Conservation (phyloP, 1,140 invertebrate genomes). For the Rhagoletis pomonella region DNA sequence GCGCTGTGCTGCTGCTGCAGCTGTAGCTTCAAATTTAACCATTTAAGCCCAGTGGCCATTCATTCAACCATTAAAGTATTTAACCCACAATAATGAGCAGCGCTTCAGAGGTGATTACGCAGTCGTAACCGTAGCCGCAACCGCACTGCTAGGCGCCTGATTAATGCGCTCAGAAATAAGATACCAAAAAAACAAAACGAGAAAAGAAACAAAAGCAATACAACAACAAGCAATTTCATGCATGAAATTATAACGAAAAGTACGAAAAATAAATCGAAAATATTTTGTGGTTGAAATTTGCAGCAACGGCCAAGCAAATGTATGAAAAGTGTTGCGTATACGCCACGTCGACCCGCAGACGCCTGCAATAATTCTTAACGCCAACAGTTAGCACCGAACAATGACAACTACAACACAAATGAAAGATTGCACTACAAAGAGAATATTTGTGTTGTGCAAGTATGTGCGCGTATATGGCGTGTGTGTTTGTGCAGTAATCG, state of each 20-base stretch:
- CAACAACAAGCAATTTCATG: neutral
- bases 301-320: too few species aligned
- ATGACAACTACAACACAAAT: neutral
- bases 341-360: neutral
- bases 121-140: neutral
- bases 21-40: too few species aligned
- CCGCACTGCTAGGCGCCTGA: neutral
- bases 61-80: constrained; percentile 33
- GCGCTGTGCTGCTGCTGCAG: neutral
- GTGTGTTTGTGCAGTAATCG: neutral
- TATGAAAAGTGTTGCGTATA: neutral
- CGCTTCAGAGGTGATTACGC: constrained; percentile 1
- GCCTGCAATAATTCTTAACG: constrained; percentile 22
- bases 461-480: neutral
- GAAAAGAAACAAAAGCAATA: neutral
- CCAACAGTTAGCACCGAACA: neutral
- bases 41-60: neutral
- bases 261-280: neutral
- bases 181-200: neutral
- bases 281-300: neutral
- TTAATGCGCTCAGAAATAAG: neutral
- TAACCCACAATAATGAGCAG: constrained; percentile 35
- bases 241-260: neutral
- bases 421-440: neutral
- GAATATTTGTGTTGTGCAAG: neutral